Base-by-base conservation (phyloP, 2,113 vertebrate genomes). In the Anas platyrhynchos region DNA sequence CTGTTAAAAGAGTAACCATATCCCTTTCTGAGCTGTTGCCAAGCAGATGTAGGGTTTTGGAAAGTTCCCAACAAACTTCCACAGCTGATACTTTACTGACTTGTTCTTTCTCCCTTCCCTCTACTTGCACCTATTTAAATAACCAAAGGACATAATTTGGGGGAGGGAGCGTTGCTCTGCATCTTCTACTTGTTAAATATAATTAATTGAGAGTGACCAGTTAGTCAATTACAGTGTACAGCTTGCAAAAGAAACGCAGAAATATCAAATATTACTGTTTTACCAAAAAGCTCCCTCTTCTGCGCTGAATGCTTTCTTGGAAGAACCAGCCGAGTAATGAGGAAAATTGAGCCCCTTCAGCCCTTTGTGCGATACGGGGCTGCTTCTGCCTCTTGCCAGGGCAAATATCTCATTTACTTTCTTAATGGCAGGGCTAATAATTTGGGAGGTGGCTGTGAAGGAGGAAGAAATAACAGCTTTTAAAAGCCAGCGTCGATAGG, bases 41-140 rank as follows among this genome's bases (percentile, higher is more conserved):
- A 98, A 98, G 98, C 98, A 98, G 98, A 98, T 98, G 98, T 98
- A 98, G 97, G 96, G 93, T 97, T 97, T 98, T 98, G 98, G 98
- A 98, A 98, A 96, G 96, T 94, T 91, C 97, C 98, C 98, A 98
- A 98, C 96, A 96, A 97, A 98, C 97, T 98, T 98, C 96, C 97
- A 96, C 93, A 96, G 96, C 97, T 97, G 96, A 97, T 97, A 96
- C 96, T 97, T 97, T 83, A 91, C 96, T 67, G 94, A 97, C 94
- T 97, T 93, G 89, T 89, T 97, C 90, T 88, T 92, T 94, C 92
- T 97, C 93, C 91, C 69, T 63, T 97, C 95, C 89, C 91, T 96
- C 95, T 95, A 71, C 91, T 96, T 87, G 78, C 91, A 97, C 94
- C 84, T 95, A 94, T 96, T 97, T 95, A 97, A 95, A 94, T 79